A percentile compares a stretch with the other conserved stretches of the same genome.
These are phyloP conservation scores for Pitta sordida DNA, from an alignment of 2,113 vertebrate genomes.

Conservation along the genomic window DNA sequence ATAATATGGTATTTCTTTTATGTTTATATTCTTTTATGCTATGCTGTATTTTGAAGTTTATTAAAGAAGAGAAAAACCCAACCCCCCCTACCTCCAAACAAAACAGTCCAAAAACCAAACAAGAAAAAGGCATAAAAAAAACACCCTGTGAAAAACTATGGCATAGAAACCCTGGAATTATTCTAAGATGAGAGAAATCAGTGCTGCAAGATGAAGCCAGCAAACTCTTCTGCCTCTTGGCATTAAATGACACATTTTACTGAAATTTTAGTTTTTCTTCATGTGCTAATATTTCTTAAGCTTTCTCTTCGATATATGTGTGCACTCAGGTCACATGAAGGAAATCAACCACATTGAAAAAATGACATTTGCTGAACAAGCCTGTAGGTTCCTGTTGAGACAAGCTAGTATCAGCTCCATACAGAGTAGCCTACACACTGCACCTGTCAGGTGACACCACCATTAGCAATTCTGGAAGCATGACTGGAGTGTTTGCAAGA, in stretches of 20 bases:
- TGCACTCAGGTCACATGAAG: neutral
- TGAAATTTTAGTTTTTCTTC: neutral
- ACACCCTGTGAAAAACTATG: accelerated
- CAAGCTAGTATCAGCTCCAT: neutral
- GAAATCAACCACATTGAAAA: neutral
- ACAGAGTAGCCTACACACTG: neutral
- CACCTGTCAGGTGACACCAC: neutral
- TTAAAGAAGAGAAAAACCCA: neutral
- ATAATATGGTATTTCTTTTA: neutral
- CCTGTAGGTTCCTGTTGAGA: neutral
- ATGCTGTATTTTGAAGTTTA: neutral
- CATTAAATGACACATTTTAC: neutral
- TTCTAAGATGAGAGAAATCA: neutral
- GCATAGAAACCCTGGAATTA: neutral
- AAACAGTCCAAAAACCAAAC: neutral
- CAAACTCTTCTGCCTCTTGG: neutral
- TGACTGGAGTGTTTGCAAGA: neutral
- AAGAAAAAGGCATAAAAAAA: accelerated
- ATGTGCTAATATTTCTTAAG: neutral
- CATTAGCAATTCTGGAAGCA: neutral
- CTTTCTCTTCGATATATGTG: neutral
- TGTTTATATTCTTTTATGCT: neutral
- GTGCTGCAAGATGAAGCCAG: neutral
- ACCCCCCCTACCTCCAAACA: too few relatives aligned
- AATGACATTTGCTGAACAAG: neutral